Percentiles rank a stretch among this genome's conserved stretches.
These are phyloP conservation scores for Aphodius sticticus DNA, from an alignment of 2,888 invertebrate species.

Conservation along the genomic window DNA sequence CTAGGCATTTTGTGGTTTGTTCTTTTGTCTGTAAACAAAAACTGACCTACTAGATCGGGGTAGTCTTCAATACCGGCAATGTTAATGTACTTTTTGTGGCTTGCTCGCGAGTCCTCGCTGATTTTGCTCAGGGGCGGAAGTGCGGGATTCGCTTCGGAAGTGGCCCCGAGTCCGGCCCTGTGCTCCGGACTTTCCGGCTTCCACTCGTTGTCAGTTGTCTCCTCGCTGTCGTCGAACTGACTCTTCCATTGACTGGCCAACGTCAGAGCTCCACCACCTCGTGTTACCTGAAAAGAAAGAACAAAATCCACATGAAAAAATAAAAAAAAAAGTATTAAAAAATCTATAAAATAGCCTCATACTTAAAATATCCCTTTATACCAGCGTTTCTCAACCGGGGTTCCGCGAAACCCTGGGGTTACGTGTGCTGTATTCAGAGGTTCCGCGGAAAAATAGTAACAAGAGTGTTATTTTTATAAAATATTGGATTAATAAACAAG, in stretches of 20 bases:
- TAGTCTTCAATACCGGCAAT: conserved; percentile 84
- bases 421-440: too few species aligned
- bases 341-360: background rate
- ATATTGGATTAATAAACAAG: too few species aligned
- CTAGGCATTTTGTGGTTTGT: background rate
- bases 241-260: conserved; percentile 95
- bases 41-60: conserved; percentile 67
- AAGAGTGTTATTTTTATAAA: too few species aligned
- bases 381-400: too few species aligned
- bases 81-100: conserved; percentile 70
- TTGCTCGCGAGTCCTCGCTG: conserved; percentile 64
- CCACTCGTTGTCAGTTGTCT: conserved; percentile 94
- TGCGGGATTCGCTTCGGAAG: conserved; percentile 52
- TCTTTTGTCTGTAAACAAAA: background rate
- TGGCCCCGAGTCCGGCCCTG: conserved; percentile 48
- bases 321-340: background rate
- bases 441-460: too few species aligned
- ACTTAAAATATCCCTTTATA: too few species aligned
- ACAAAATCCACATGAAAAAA: conserved; percentile 12
- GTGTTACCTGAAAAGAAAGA: conserved; percentile 69
- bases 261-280: conserved; percentile 83
- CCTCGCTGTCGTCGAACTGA: conserved; percentile 95
- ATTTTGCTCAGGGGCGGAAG: conserved; percentile 58
- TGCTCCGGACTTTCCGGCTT: conserved; percentile 81
- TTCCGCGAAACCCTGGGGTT: too few species aligned